Base-by-base conservation (phyloP, 2,113 vertebrate species). In the Osmerus mordax region DNA sequence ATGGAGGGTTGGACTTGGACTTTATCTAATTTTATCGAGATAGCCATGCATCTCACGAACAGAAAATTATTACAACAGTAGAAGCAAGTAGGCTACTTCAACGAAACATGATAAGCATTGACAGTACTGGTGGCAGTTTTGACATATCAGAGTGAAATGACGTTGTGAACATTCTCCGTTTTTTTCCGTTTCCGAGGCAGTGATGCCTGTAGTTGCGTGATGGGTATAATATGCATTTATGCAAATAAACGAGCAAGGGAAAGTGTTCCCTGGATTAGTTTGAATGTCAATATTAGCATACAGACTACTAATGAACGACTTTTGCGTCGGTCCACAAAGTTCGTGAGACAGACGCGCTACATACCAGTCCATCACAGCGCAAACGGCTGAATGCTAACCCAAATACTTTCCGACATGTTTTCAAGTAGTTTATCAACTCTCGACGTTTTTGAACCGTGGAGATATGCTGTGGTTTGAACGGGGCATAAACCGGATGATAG, bases 261-360 rank as follows among this genome's bases (percentile, higher is more conserved):
- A 86, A 87, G 86, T 81, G 88, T 92, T 90, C 85, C 81, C 83
- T 85, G 90, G 83, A 87, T 89, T 86, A 81, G 83, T 81, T 83
- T 89, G 92, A 93, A 93, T 90, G 90, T 88, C 90, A 92, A 79
- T 67, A 93, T 93, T 92, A 90, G 89, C 90, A 91, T 92, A 90
- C 79, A 69, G 74, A 83, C 80, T 78, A 83, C 80, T 81, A 82
- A 80, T 85, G 84, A 88, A 87, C 80, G 78, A 86, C 81, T 79
- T 88, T 85, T 81, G 67, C 81, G 75, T 78, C 0, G 23, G 72
- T 79, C 82, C 79, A 11, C 56, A 25, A 71, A 73, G 58, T 80
- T 76, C 47, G 65, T 53, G 12, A 29, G 53, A 71, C 59, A 32
- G 53, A 47, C 28, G 9, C 81, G 71, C 61, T 0, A 32, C 18